A percentile compares a stretch with the other conserved stretches of the same genome.
These are phyloP conservation scores for Pogonocichla stellata DNA, from an alignment of 2,113 vertebrate genomes.

Conservation along the genomic window DNA sequence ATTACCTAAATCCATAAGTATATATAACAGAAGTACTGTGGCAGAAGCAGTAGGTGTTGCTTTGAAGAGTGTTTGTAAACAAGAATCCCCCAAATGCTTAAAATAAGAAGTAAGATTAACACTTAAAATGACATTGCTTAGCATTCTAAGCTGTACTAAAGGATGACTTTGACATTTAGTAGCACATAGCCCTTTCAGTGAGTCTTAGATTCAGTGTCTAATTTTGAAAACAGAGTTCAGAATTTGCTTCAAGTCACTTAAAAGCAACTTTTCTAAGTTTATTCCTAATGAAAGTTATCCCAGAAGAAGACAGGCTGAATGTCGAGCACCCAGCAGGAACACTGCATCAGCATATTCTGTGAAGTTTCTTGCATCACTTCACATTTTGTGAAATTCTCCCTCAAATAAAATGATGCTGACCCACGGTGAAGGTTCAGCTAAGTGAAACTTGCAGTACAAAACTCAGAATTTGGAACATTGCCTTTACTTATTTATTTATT, in stretches of 20 bases:
- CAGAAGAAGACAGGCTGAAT: background rate
- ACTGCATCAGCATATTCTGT: background rate
- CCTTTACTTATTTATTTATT: background rate
- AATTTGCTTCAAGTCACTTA: background rate
- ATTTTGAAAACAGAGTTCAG: background rate
- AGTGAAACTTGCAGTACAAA: background rate
- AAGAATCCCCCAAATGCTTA: background rate
- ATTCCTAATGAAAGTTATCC: background rate
- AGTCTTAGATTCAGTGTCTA: background rate
- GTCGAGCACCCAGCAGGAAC: accelerated
- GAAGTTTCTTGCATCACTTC: background rate
- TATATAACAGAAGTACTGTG: background rate
- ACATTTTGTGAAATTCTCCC: background rate
- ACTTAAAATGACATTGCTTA: background rate
- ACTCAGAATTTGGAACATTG: background rate
- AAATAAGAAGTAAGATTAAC: background rate
- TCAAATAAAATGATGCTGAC: background rate
- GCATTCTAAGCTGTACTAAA: background rate
- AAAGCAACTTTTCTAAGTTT: background rate
- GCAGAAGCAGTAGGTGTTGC: background rate
- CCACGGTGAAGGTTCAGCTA: background rate
- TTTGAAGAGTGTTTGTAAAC: background rate
- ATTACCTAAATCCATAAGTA: background rate
- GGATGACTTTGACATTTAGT: background rate
- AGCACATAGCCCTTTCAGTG: background rate